Percentiles rank a stretch among this genome's conserved stretches.
Evolutionary conservation across 2,113 vertebrate species (phyloP).

Genomic region (Bufo bufo): DNA sequence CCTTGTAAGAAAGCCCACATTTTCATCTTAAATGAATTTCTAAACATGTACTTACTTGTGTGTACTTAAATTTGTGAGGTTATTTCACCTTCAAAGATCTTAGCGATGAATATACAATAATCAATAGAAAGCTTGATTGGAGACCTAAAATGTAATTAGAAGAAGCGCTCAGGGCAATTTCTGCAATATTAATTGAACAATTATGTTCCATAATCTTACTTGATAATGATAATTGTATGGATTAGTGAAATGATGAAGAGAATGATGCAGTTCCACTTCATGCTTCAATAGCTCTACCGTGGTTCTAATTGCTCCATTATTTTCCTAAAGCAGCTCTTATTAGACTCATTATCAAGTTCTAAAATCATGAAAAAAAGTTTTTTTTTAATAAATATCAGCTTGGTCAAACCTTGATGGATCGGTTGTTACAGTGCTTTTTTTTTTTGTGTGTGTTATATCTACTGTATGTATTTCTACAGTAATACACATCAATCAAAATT

Average conservation of each 20-base stretch:
- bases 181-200: neutral
- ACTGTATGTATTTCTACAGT: no score
- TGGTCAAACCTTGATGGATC: neutral
- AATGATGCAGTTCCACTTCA: slow-evolving; percentile 4
- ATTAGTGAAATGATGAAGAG: slow-evolving; percentile 39
- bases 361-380: neutral
- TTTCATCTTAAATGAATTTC: neutral
- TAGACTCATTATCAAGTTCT: neutral
- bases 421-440: neutral
- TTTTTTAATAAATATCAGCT: neutral
- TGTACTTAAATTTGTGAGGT: neutral
- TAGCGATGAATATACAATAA: neutral
- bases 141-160: neutral
- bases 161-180: neutral
- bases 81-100: slow-evolving; percentile 7
- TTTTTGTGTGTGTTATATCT: neutral
- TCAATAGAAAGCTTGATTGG: neutral
- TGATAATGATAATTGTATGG: slow-evolving; percentile 32
- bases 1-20: neutral
- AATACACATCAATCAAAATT: neutral
- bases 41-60: neutral
- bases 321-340: neutral
- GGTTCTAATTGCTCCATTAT: neutral
- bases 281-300: neutral
- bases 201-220: slow-evolving; percentile 23